Evolutionary conservation across 2,797 vertebrate genomes (phyloP).

Genomic region (Clamator glandarius): DNA sequence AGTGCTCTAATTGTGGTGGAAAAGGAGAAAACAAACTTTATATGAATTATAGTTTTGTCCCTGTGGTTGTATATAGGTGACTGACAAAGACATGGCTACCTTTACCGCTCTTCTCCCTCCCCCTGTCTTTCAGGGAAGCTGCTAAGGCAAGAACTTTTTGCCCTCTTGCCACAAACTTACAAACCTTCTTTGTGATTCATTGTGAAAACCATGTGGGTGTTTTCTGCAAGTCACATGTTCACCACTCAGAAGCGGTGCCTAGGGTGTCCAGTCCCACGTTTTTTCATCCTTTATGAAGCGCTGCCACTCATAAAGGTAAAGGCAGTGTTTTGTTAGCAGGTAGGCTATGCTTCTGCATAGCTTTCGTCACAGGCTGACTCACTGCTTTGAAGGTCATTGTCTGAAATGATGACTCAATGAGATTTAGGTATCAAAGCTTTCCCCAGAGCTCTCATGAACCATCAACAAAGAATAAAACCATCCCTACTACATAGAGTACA

Average conservation of each 20-base stretch:
- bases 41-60: not conserved
- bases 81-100: not conserved
- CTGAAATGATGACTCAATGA: not conserved
- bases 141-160: not conserved
- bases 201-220: accelerated
- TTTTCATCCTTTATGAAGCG: not conserved
- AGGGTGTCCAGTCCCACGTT: accelerated
- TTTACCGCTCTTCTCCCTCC: accelerated
- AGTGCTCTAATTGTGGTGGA: not conserved
- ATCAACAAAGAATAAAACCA: not conserved
- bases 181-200: not conserved
- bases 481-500: not conserved
- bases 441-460: not conserved
- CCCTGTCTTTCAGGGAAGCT: not conserved
- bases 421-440: not conserved
- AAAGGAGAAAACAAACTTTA: not conserved
- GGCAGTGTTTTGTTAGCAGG: not conserved
- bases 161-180: not conserved
- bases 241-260: not conserved
- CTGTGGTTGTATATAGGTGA: not conserved
- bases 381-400: not conserved
- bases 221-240: accelerated
- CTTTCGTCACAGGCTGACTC: not conserved
- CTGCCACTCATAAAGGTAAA: not conserved
- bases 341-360: not conserved